Percentiles rank a stretch among this genome's conserved stretches.
Evolutionary conservation across 2,888 invertebrate species (phyloP).

Genomic region (Sericinus montela): DNA sequence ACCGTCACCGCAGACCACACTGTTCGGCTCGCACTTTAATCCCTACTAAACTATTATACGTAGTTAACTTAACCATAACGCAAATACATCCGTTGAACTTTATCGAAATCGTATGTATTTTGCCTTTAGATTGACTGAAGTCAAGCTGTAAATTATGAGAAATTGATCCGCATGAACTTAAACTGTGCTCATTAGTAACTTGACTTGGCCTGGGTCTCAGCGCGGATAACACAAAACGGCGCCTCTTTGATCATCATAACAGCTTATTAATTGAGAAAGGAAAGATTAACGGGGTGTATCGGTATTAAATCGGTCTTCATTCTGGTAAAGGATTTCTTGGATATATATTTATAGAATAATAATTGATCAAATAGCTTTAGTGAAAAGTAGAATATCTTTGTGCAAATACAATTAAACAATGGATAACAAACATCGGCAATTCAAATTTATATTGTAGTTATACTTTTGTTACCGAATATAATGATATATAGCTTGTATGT

Average conservation of each 20-base stretch:
- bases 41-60: constrained; percentile 66
- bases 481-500: too few relatives aligned
- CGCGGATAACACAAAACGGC: constrained; percentile 50
- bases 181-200: constrained; percentile 61
- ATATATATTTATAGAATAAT: not conserved
- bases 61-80: constrained; percentile 65
- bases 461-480: too few relatives aligned
- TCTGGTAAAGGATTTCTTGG: constrained; percentile 22
- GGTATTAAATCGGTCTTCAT: constrained; percentile 19
- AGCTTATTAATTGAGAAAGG: constrained; percentile 67
- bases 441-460: too few relatives aligned
- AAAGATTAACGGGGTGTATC: constrained; percentile 59
- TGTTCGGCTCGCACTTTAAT: constrained; percentile 38
- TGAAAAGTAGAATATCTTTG: too few relatives aligned
- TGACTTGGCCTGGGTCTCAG: constrained; percentile 50
- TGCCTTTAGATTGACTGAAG: constrained; percentile 45
- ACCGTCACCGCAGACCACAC: constrained; percentile 48
- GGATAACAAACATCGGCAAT: too few relatives aligned
- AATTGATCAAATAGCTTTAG: not conserved
- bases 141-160: constrained; percentile 37
- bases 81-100: constrained; percentile 62
- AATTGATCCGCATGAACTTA: constrained; percentile 52
- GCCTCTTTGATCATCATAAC: constrained; percentile 68
- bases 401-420: too few relatives aligned
- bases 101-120: constrained; percentile 30